A percentile compares a stretch with the other conserved stretches of the same genome.
phyloP scores from a whole-genome alignment of 2,888 invertebrate species.

The Napeogenes sylphis region DNA sequence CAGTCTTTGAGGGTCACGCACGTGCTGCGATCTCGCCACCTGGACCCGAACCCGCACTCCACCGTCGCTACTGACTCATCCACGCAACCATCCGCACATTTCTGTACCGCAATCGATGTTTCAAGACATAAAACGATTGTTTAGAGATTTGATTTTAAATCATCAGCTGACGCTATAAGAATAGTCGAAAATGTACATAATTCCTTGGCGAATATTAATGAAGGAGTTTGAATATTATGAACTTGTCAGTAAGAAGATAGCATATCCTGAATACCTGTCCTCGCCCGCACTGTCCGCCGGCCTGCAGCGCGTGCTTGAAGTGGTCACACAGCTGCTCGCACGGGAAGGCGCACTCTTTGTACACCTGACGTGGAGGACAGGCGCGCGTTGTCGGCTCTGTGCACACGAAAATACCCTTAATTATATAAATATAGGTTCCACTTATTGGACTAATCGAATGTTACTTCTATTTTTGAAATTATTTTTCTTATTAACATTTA shows the following conservation, averaged over 20 bases:
- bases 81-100: conserved; percentile 61
- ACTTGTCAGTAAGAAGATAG: neutral
- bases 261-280: conserved; percentile 45
- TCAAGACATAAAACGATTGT: neutral
- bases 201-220: neutral
- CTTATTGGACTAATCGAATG: neutral
- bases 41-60: conserved; percentile 77
- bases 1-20: conserved; percentile 87
- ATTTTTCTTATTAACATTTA: no score
- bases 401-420: neutral
- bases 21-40: conserved; percentile 84
- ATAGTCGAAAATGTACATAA: no score
- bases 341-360: conserved; percentile 82
- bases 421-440: neutral
- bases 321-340: conserved; percentile 85
- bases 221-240: neutral
- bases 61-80: conserved; percentile 42
- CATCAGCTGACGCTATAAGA: no score
- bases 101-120: conserved; percentile 38
- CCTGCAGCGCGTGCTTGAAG: conserved; percentile 69
- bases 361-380: conserved; percentile 73
- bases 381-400: conserved; percentile 11
- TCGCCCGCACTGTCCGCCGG: conserved; percentile 60
- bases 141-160: no score
- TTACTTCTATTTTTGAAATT: no score